Base-by-base conservation (phyloP, 2,113 vertebrate species). In the Andinoacara biseriatus region DNA sequence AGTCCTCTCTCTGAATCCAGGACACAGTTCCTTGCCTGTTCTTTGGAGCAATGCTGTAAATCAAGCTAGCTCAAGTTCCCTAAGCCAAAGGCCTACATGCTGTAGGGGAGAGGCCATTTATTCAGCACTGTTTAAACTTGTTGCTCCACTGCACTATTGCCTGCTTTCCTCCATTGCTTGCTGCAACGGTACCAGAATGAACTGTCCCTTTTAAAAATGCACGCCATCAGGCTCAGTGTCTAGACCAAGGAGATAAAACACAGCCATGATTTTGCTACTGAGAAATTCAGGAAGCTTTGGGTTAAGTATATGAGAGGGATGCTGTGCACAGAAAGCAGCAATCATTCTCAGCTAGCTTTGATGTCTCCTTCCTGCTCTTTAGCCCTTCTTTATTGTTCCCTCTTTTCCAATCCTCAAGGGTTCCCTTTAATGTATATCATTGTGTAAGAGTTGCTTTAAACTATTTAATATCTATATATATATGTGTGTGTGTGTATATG, bases 11-110 rank as follows among this genome's bases (percentile, higher is more conserved):
- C 35, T 90, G 90, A 90, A 89, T 84, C 61, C 74, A 63, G 58
- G 79, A 76, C 78, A 77, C 52, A 18, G 85, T 74, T 87, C 74
- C 79, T 82, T 90, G 88, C 75, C 86, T 86, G 74, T 84, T 90
- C 84, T 82, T 49, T 78, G 80, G 83, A 76, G 84, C 79, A 54
- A 65, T 7, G 61, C 80, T 89, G 83, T 92, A 91, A 92, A 93
- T 93, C 87, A 89, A 84, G 49, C 75, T 75, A 69, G 84, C 87
- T 91, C 76, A 79, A 86, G 81, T 77, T 87, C 76, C 82, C 35
- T 56, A 40, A 83, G 86, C 85, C 85, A 89, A 86, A 85, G 79
- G 56, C 77, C 76, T 63, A 81, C 74, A 81, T 49, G 26, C 46
- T 61, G 57, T 18, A 74, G 62, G 58, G 82, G 85, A 59, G 63